A percentile compares a stretch with the other conserved stretches of the same genome.
phyloP scores from a whole-genome alignment of 2,888 invertebrate species.

The Cantharis flavilabris region DNA sequence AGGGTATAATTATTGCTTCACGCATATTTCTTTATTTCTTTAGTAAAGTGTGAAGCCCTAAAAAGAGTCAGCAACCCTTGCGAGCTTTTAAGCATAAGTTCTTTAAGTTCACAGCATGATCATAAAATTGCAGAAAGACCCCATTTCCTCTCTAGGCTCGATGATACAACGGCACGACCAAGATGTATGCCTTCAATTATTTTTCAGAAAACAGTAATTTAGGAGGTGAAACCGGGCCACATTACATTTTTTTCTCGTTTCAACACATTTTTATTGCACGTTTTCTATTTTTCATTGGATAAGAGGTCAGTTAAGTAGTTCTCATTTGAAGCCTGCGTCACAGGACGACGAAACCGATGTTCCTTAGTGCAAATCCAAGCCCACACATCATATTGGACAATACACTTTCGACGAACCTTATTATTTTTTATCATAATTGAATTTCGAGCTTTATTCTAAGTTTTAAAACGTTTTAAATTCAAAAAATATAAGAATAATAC shows the following conservation, averaged over 20 bases:
- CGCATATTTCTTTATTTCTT: slow-evolving; percentile 37
- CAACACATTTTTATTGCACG: not conserved
- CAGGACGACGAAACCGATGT: not conserved
- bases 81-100: slow-evolving; percentile 35
- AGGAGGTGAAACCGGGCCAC: slow-evolving; percentile 16
- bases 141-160: slow-evolving; percentile 27
- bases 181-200: slow-evolving; percentile 32
- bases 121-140: slow-evolving; percentile 32
- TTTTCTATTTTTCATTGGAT: not conserved
- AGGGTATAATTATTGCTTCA: slow-evolving; percentile 33
- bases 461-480: not conserved
- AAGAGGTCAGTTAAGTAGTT: not conserved
- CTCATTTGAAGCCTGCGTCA: not conserved
- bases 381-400: not conserved
- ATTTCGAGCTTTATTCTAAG: not conserved
- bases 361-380: not conserved
- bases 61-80: slow-evolving; percentile 32
- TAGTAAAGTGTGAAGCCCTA: slow-evolving; percentile 31
- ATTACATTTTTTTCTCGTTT: slow-evolving; percentile 7
- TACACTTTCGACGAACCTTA: not conserved
- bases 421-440: not conserved
- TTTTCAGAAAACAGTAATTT: slow-evolving; percentile 21
- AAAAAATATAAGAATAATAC: too few species aligned
- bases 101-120: slow-evolving; percentile 36
- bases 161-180: slow-evolving; percentile 11